Evolutionary conservation across 2,888 invertebrate genomes (phyloP), one percentile per base, ranked within the genome.

Genomic region (Podotricha telesiphe): DNA sequence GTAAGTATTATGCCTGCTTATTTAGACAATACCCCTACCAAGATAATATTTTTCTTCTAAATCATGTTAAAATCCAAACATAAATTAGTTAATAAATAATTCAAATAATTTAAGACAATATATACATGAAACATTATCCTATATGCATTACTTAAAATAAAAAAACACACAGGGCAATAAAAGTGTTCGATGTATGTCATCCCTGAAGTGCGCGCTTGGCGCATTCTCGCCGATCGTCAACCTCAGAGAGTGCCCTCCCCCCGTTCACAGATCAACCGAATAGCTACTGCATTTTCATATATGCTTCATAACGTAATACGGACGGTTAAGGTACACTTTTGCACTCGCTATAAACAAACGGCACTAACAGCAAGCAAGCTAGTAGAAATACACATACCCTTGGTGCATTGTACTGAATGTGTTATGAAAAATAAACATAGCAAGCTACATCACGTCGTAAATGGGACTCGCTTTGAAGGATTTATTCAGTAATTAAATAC

Each of bases 161-260:
- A 62, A 64, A 68, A 66, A 67, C 58, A 67, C 62, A 19, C 70
- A 67, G 56, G 51, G 74, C 83, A 86, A 84, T 85, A 86, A n/a
- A 86, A 87, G 83, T 84, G 81, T 84, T 86, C 85, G 87, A 85
- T 86, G 83, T 84, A 85, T 83, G 78, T 79, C 80, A 81, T 77
- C 85, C 82, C 84, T 81, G 82, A 83, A 86, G 82, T 79, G 83
- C 83, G 85, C 83, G 81, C 82, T 83, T 82, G 84, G 85, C 84
- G 86, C 89, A 88, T 89, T 88, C 89, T 87, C 86, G 81, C 82
- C 81, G 90, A 89, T 84, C 89, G 87, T 89, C 90, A 90, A 91
- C 91, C 90, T 88, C 87, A 81, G 75, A 81, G 75, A 34, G 53
- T 71, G 74, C 78, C 78, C 77, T 80, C 80, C 80, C 81, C 80